Conservation (phyloP, 1,140 invertebrate genomes). For the Drosophila ficusphila region DNA sequence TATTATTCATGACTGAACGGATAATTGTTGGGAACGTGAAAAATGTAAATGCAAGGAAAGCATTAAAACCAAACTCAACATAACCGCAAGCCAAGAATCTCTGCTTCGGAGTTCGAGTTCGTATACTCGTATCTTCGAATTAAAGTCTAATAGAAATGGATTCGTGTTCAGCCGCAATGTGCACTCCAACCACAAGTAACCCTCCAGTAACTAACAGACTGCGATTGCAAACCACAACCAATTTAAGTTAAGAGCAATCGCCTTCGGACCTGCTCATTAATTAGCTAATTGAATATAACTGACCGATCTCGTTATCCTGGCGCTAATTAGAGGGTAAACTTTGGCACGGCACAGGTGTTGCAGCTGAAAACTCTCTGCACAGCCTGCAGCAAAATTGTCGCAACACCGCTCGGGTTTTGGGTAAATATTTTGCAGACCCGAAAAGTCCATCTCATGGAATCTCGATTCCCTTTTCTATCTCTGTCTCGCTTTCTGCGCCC, state of each 20-base stretch:
- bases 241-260: conserved; percentile 6
- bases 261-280: conserved; percentile 14
- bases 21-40: no score
- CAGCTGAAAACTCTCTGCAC: not conserved
- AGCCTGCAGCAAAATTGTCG: not conserved
- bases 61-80: no score
- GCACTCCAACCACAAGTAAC: conserved; percentile 1
- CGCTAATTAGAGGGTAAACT: conserved; percentile 22
- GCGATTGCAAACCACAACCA: conserved; percentile 18
- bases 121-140: no score
- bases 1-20: not conserved
- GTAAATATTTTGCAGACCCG: not conserved
- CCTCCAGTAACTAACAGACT: not conserved
- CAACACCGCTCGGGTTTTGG: not conserved
- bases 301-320: conserved; percentile 15
- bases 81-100: no score
- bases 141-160: not conserved
- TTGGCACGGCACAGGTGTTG: conserved; percentile 14
- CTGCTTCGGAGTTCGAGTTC: no score
- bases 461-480: not conserved
- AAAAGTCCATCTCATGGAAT: not conserved
- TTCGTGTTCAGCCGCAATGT: not conserved
- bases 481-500: not conserved
- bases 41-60: no score
- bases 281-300: conserved; percentile 45